phyloP scores from a whole-genome alignment of 2,888 invertebrate genomes.

The Athripsodes cinereus region DNA sequence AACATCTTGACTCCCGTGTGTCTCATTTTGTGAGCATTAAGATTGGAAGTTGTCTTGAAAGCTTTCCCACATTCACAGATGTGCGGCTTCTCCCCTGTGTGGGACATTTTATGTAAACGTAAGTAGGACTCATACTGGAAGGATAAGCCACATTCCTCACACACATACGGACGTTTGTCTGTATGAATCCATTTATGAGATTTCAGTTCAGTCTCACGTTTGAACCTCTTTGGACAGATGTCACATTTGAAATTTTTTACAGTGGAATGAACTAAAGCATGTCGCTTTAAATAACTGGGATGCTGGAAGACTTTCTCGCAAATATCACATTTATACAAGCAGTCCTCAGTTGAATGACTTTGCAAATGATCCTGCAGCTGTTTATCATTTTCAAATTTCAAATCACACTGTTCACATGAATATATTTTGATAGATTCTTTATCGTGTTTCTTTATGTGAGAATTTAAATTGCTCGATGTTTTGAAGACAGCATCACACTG shows the following conservation, averaged over 20 bases:
- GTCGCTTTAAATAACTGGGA: conserved; percentile 13
- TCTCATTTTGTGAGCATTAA: conserved; percentile 5
- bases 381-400: background rate
- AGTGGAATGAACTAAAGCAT: conserved; percentile 9
- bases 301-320: conserved; percentile 8
- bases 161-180: conserved; percentile 7
- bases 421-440: background rate
- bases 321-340: background rate
- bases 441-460: background rate
- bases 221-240: conserved; percentile 9
- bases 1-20: conserved; percentile 7
- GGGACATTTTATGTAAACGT: conserved; percentile 5
- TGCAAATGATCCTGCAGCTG: background rate
- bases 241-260: conserved; percentile 12
- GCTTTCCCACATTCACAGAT: conserved; percentile 13
- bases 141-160: conserved; percentile 11
- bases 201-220: conserved; percentile 7
- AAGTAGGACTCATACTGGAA: conserved; percentile 11
- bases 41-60: conserved; percentile 4
- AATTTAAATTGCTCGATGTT: background rate
- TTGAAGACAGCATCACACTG: background rate
- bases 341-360: background rate
- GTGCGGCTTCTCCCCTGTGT: conserved; percentile 9
- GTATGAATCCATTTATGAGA: conserved; percentile 8
- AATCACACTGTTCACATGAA: background rate